Evolutionary conservation across 2,797 vertebrate species (phyloP).

Genomic region (Scyliorhinus canicula): DNA sequence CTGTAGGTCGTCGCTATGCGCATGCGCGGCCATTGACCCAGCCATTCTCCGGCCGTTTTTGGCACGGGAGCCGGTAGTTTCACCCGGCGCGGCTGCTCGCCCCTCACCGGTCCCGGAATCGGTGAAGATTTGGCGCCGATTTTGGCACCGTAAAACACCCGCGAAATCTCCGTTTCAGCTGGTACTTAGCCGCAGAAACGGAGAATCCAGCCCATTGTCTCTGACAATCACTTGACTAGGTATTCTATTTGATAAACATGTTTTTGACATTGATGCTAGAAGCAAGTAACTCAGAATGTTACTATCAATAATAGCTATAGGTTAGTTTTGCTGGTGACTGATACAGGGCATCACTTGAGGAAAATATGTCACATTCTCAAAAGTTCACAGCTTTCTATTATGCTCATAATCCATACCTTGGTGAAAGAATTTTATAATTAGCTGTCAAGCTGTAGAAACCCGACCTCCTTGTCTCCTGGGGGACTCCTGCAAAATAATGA

Average conservation of each 20-base stretch:
- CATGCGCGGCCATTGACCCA: no score
- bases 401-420: not conserved
- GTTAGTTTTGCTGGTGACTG: not conserved
- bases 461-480: not conserved
- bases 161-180: no score
- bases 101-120: no score
- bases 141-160: no score
- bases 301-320: not conserved
- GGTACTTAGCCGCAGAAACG: no score
- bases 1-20: no score
- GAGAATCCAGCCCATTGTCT: no score
- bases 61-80: no score
- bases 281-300: not conserved
- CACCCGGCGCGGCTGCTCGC: no score
- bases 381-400: not conserved
- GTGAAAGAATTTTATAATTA: constrained; percentile 17
- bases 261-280: not conserved
- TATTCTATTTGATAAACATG: not conserved
- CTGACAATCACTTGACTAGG: not conserved
- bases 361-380: not conserved
- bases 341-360: not conserved
- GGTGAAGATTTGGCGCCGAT: no score
- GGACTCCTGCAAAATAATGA: not conserved
- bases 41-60: no score
- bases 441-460: constrained; percentile 3